Evolutionary conservation across 2,888 invertebrate genomes (phyloP), one percentile per base, ranked within the genome.

Genomic region (Labia minor): DNA sequence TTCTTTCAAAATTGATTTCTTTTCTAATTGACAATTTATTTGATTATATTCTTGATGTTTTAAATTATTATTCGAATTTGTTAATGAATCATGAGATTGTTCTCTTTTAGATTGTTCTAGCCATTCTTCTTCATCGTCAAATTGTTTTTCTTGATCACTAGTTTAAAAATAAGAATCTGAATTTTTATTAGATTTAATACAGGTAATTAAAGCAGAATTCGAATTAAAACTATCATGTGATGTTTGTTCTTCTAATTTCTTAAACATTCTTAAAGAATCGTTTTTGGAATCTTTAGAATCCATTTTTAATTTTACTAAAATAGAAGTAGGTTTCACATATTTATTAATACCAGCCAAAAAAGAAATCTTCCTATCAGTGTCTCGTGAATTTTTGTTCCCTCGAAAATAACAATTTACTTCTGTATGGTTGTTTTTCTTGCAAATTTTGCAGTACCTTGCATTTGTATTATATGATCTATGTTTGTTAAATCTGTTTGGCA

Each of bases 231-330:
- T 89, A 19, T 87, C 87, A 63, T 84, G 80, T 3, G 70, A 73
- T 3, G 87, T 87, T 76, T 87, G 87, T 72, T 86, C 83, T 77
- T 92, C 92, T 37, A 92, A 77, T 4, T 88, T 75, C 74, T 92
- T 90, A 77, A 92, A 92, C 73, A 90, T 83, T 69, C 84, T 83
- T 70, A 90, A 81, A 73, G 90, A 89, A 33, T 85, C 85, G 1
- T 77, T 72, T 76, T 49, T 49, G 2, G 49, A 49, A 62, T 61
- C 66, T 68, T 14, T 49, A n/a, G n/a, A n/a, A n/a, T n/a, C n/a
- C n/a, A n/a, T n/a, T n/a, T n/a, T n/a, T n/a, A n/a, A n/a, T n/a
- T n/a, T n/a, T n/a, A n/a, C n/a, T n/a, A n/a, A n/a, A n/a, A n/a
- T n/a, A n/a, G n/a, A n/a, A 3, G 14, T 49, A 8, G 3, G 8